These are phyloP conservation scores for Dasyornis broadbenti DNA, from an alignment of 2,113 vertebrate genomes.

Conservation along the genomic window DNA sequence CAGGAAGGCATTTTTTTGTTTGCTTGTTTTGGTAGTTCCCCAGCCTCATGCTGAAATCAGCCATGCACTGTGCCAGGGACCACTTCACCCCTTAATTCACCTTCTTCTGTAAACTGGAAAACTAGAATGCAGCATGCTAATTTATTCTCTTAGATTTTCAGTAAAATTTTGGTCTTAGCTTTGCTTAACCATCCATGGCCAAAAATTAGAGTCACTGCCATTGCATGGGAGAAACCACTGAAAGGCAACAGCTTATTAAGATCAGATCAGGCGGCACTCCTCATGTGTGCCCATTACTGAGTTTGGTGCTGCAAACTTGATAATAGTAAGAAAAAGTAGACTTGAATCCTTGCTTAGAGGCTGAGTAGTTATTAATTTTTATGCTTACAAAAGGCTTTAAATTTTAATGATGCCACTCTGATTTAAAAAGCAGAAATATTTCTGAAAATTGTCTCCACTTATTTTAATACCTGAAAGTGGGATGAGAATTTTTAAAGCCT, in stretches of 20 bases:
- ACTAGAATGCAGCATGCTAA: not conserved
- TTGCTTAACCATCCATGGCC: not conserved
- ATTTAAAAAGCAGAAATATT: not conserved
- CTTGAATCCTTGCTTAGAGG: not conserved
- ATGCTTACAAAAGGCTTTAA: not conserved
- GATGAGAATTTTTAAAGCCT: not conserved
- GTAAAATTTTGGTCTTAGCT: not conserved
- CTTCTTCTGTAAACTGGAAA: not conserved
- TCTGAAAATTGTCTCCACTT: not conserved
- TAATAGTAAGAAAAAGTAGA: not conserved
- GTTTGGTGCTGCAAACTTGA: not conserved
- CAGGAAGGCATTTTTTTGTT: not conserved
- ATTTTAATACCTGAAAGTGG: not conserved
- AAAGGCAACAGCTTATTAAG: not conserved
- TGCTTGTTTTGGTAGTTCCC: not conserved
- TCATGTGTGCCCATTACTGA: not conserved
- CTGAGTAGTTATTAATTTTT: not conserved
- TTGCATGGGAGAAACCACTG: not conserved
- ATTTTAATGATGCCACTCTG: not conserved
- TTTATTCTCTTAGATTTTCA: not conserved
- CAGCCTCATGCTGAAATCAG: not conserved
- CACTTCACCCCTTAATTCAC: not conserved
- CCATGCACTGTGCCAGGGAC: rapidly evolving
- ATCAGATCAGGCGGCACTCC: not conserved
- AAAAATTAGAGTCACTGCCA: not conserved